Conservation (phyloP, 2,888 invertebrate genomes). For the Chaitophorus viminalis region DNA sequence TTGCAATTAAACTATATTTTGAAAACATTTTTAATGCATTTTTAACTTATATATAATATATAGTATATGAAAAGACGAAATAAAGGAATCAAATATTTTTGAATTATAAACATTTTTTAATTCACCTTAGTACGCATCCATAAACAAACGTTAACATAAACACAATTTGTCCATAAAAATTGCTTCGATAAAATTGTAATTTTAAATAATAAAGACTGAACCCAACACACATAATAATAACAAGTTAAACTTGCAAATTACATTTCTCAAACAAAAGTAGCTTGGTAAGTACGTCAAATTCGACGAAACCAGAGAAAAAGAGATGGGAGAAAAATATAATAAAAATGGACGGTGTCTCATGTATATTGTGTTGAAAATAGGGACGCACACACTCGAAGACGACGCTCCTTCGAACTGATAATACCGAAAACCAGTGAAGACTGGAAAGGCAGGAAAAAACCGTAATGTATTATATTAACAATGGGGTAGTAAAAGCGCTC, state of each 20-base stretch:
- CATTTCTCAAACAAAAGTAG: neutral
- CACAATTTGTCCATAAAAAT: neutral
- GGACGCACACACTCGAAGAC: slow-evolving; percentile 7
- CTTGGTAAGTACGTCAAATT: neutral
- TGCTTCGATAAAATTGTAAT: neutral
- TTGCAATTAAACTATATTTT: too few relatives aligned
- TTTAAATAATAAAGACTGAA: neutral
- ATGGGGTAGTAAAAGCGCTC: slow-evolving; percentile 49
- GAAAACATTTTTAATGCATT: too few relatives aligned
- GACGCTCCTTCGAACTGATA: slow-evolving; percentile 32
- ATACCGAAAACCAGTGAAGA: slow-evolving; percentile 39
- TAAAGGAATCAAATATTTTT: too few relatives aligned
- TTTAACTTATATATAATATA: too few relatives aligned
- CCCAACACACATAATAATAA: neutral
- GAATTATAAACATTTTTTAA: too few relatives aligned
- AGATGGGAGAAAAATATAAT: neutral
- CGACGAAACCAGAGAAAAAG: neutral
- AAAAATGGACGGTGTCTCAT: slow-evolving; percentile 13
- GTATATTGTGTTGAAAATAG: slow-evolving; percentile 21
- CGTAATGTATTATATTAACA: slow-evolving; percentile 60
- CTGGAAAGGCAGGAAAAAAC: slow-evolving; percentile 35
- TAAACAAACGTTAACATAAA: neutral
- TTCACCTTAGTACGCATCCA: too few relatives aligned
- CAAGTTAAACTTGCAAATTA: neutral
- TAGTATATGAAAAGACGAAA: too few relatives aligned